These are phyloP conservation scores for Drosophila guanche DNA, from an alignment of 1,140 invertebrate genomes.

Conservation along the genomic window DNA sequence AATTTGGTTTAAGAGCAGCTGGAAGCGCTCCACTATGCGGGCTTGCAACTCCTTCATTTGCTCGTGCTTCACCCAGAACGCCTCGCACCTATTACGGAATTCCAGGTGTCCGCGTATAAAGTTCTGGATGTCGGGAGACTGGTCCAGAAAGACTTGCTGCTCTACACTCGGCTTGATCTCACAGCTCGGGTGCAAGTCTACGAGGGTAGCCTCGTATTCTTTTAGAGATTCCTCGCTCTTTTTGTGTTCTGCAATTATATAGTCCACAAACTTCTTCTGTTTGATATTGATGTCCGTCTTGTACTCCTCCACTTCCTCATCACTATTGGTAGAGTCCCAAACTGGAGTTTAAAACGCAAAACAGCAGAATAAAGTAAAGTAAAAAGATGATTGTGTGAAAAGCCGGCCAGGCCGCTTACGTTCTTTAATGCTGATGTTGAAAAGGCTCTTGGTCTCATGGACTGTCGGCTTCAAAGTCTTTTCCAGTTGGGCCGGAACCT, in stretches of 20 bases:
- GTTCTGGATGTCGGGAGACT: conserved; percentile 52
- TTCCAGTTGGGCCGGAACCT: conserved; percentile 45
- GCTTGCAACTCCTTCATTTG: conserved; percentile 32
- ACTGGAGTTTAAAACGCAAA: not conserved
- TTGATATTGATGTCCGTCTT: conserved; percentile 8
- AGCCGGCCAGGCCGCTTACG: conserved; percentile 11
- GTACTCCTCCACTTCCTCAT: conserved; percentile 12
- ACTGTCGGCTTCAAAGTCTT: conserved; percentile 17
- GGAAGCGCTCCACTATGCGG: conserved; percentile 20
- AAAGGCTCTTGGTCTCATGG: conserved; percentile 38
- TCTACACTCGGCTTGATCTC: conserved; percentile 32
- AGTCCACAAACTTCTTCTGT: conserved; percentile 25
- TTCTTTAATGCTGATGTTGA: conserved; percentile 46
- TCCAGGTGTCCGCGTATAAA: conserved; percentile 45
- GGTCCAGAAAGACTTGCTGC: conserved; percentile 46
- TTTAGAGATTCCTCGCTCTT: not conserved
- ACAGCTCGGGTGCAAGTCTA: not conserved
- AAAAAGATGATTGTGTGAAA: not conserved
- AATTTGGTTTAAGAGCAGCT: not conserved
- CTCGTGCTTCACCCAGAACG: conserved; percentile 31
- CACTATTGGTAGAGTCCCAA: not conserved
- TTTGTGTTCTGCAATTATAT: conserved; percentile 8
- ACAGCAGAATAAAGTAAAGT: too few species aligned
- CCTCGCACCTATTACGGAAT: conserved; percentile 40
- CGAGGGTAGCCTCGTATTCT: not conserved